phyloP scores from a whole-genome alignment of 2,113 vertebrate genomes.

The Corvus hawaiiensis region DNA sequence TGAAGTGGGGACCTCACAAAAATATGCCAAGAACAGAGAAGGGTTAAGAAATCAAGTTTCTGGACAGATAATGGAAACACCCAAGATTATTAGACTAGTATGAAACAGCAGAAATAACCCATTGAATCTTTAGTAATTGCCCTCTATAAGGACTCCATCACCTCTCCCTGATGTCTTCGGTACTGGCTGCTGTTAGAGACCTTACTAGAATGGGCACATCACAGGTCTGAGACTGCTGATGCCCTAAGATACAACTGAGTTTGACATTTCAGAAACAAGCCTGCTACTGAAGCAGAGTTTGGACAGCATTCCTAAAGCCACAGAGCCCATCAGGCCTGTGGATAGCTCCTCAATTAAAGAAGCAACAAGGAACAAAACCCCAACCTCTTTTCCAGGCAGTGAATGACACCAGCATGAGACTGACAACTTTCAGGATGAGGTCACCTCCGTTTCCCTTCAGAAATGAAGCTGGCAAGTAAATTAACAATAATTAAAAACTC shows the following conservation, averaged over 20 bases:
- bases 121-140: neutral
- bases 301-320: neutral
- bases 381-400: neutral
- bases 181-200: neutral
- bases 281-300: neutral
- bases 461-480: constrained; percentile 11
- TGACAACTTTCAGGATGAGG: constrained; percentile 37
- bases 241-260: neutral
- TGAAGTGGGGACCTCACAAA: neutral
- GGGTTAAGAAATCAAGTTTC: neutral
- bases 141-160: neutral
- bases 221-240: neutral
- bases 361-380: neutral
- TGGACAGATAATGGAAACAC: neutral
- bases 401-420: constrained; percentile 2
- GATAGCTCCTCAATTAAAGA: constrained; percentile 10
- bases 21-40: neutral
- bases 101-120: neutral
- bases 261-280: neutral
- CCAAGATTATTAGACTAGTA: no score
- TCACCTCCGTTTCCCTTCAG: constrained; percentile 27
- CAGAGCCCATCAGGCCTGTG: neutral
- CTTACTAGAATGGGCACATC: neutral
- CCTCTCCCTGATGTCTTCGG: neutral
- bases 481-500: constrained; percentile 35